These are phyloP conservation scores for Erebia aethiops DNA, from an alignment of 2,888 invertebrate genomes.

Conservation along the genomic window DNA sequence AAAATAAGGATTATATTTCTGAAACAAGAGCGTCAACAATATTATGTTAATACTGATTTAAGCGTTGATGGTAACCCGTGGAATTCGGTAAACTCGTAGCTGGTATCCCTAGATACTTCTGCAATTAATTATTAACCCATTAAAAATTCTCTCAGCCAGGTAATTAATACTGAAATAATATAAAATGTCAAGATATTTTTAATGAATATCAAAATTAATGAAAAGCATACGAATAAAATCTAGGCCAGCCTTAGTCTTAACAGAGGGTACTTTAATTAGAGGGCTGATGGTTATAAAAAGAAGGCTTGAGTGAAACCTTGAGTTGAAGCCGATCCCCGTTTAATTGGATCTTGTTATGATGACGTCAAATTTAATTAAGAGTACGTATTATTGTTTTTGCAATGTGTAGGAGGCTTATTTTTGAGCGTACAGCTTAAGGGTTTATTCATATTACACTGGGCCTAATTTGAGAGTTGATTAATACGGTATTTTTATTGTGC, in stretches of 20 bases:
- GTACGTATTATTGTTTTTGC: conserved; percentile 2
- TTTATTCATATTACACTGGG: not conserved
- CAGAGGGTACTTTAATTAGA: conserved; percentile 16
- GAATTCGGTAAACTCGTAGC: no score
- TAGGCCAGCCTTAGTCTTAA: conserved; percentile 5
- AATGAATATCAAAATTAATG: conserved; percentile 14
- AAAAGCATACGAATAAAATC: conserved; percentile 14
- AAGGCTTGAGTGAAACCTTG: conserved; percentile 8
- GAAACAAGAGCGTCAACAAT: no score
- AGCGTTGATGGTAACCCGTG: no score
- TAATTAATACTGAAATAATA: not conserved
- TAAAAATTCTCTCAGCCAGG: not conserved
- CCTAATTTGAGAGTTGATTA: no score
- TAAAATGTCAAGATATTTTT: conserved; percentile 11
- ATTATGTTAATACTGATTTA: no score
- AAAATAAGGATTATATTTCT: no score
- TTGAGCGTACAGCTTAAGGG: not conserved
- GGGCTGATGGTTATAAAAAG: conserved; percentile 9
- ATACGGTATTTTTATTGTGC: no score
- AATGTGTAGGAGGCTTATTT: not conserved
- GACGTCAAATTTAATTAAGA: conserved; percentile 9
- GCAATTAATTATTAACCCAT: not conserved
- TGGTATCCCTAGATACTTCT: no score
- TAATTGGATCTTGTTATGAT: conserved; percentile 1
- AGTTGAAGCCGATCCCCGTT: conserved; percentile 9